Base-by-base conservation (phyloP, 2,113 vertebrate species). In the Myanophis thanlyinensis region DNA sequence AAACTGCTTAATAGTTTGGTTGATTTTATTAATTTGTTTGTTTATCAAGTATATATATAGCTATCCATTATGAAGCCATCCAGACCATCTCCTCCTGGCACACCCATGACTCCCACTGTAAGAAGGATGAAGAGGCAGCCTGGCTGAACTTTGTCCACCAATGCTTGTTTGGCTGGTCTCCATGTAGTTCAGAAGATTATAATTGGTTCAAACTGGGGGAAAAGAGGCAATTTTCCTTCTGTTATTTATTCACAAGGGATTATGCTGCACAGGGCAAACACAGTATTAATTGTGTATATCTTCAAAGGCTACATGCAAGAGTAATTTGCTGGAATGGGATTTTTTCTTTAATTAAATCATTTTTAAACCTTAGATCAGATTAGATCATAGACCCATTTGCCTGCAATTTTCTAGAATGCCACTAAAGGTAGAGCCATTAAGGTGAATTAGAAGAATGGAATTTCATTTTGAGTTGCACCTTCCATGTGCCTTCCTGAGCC, bases 341-440 rank as follows among this genome's bases (percentile, higher is more conserved):
- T 67, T n/a, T 5, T 93, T 96, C n/a, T 94, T 97, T 40, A 96
- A 97, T 96, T 96, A 95, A 95, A 47, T 30, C 84, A 59, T 93
- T 95, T 93, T 52, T 93, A 62, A 94, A 94, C 87, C 35, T 92
- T 85, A n/a, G 89, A 89, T 92, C 62, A 85, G 91, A 90, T 92
- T 56, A 86, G 85, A 93, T 96, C 94, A 96, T 92, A 95, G 93
- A 88, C 85, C 56, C 46, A 47, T 85, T 67, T 30, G 89, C 94
- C 44, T 95, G 49, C 94, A 94, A 80, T 88, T 91, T 73, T 40
- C 85, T 49, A 93, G 92, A 93, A 25, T 93, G 0, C 0, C 93
- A 89, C 25, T 25, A 53, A 12, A 93, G 62, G 88, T 85, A 67
- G 47, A 89, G 91, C 73, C 0, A 95, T 96, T 95, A 91, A 91